Percentiles rank a stretch among this genome's conserved stretches.
Conservation (phyloP, 2,113 vertebrate species). For the Ranitomeya imitator region DNA sequence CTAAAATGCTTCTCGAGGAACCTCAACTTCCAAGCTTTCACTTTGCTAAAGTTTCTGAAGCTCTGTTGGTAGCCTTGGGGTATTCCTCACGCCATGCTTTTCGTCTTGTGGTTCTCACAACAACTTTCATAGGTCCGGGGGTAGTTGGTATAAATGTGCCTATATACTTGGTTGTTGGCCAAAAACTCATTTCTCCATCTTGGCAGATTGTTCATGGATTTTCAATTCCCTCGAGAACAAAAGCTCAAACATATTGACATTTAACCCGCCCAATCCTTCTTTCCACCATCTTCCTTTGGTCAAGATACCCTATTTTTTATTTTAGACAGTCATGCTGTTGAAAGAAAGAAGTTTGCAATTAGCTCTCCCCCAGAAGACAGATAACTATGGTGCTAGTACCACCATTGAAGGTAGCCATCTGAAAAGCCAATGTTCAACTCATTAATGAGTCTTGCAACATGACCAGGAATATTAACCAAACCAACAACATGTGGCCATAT, state of each 20-base stretch:
- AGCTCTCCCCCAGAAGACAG: too few relatives aligned
- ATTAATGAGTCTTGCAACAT: too few relatives aligned
- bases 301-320: too few relatives aligned
- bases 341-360: too few relatives aligned
- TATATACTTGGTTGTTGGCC: not conserved
- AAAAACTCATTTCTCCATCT: not conserved
- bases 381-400: too few relatives aligned
- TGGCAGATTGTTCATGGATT: not conserved
- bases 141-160: not conserved
- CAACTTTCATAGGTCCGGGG: not conserved
- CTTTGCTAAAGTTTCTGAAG: not conserved
- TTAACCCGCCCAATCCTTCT: not conserved
- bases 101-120: not conserved
- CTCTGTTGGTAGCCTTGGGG: not conserved
- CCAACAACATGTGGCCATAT: too few relatives aligned
- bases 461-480: too few relatives aligned
- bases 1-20: too few relatives aligned
- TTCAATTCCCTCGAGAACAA: not conserved
- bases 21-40: not conserved
- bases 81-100: not conserved
- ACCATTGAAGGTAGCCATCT: too few relatives aligned
- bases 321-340: too few relatives aligned
- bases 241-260: not conserved
- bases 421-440: too few relatives aligned
- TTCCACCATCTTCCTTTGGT: not conserved